Conservation (phyloP, 2,113 vertebrate species). For the Corythornis cristatus region DNA sequence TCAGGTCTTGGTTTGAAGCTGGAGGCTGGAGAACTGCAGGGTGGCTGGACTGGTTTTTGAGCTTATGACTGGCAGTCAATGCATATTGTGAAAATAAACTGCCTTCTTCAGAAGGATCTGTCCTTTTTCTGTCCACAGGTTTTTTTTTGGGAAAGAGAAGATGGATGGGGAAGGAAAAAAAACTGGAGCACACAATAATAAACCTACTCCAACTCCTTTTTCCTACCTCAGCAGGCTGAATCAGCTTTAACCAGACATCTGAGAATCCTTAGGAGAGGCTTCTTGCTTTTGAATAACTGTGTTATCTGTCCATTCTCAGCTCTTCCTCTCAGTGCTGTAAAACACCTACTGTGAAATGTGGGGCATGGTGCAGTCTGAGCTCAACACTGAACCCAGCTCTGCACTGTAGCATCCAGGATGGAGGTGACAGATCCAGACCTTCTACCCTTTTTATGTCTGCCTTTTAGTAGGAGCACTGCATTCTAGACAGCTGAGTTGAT, state of each 20-base stretch:
- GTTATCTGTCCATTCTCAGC: background rate
- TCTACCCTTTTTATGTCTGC: background rate
- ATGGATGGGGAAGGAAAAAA: background rate
- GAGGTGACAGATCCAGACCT: background rate
- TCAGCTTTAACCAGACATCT: rapidly evolving
- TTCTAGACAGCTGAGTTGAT: background rate
- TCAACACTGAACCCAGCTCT: background rate
- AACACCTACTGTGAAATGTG: background rate
- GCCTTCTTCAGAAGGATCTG: background rate
- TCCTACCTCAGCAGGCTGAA: background rate
- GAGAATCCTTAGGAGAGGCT: background rate
- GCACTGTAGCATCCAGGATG: no score
- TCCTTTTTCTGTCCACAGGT: background rate
- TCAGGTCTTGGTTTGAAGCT: background rate
- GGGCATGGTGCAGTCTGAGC: background rate
- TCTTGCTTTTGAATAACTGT: background rate
- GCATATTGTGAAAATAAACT: background rate
- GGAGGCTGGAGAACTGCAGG: background rate
- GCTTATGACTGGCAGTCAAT: background rate
- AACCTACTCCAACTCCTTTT: background rate
- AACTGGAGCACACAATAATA: background rate
- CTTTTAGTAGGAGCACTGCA: background rate
- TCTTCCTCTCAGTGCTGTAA: background rate
- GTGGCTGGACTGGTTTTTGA: background rate
- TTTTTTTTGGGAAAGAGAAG: background rate